Conservation (phyloP, 1,140 invertebrate species). For the Hydropsyche tenuis region DNA sequence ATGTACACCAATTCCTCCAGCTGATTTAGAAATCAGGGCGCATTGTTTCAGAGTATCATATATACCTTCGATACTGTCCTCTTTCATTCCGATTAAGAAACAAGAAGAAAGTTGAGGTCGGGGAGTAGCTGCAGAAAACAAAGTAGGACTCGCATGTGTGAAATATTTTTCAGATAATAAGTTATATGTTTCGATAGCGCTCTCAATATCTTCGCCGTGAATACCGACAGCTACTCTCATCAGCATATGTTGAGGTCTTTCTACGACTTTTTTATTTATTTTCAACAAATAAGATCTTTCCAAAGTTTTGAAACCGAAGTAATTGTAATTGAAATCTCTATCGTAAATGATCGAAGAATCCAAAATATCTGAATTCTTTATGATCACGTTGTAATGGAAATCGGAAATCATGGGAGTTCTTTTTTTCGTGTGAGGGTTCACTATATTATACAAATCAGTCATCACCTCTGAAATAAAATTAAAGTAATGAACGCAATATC, state of each 20-base stretch:
- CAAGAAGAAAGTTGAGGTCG: conserved; percentile 95
- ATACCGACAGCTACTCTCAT: conserved; percentile 98
- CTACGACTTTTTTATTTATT: conserved; percentile 92
- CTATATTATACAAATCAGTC: conserved; percentile 80
- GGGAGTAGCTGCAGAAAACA: conserved; percentile 94
- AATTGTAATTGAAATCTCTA: conserved; percentile 96
- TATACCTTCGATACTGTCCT: conserved; percentile 99
- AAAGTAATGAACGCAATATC: conserved; percentile 28
- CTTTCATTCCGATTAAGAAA: conserved; percentile 93
- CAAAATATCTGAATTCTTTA: conserved; percentile 84
- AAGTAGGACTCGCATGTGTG: conserved; percentile 96
- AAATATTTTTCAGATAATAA: conserved; percentile 95
- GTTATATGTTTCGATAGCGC: conserved; percentile 97
- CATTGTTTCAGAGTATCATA: conserved; percentile 94
- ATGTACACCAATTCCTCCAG: conserved; percentile 97
- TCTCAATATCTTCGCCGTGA: conserved; percentile 92
- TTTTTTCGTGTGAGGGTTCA: conserved; percentile 75
- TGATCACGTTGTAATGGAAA: conserved; percentile 82
- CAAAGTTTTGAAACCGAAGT: conserved; percentile 99
- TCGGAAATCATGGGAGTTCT: conserved; percentile 86
- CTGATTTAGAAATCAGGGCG: conserved; percentile 95
- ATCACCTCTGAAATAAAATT: conserved; percentile 79
- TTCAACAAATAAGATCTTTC: conserved; percentile 95
- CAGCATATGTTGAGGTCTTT: conserved; percentile 97
- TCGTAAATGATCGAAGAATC: conserved; percentile 99